phyloP scores from a whole-genome alignment of 2,888 invertebrate genomes.

The Drosophila buzzatii region DNA sequence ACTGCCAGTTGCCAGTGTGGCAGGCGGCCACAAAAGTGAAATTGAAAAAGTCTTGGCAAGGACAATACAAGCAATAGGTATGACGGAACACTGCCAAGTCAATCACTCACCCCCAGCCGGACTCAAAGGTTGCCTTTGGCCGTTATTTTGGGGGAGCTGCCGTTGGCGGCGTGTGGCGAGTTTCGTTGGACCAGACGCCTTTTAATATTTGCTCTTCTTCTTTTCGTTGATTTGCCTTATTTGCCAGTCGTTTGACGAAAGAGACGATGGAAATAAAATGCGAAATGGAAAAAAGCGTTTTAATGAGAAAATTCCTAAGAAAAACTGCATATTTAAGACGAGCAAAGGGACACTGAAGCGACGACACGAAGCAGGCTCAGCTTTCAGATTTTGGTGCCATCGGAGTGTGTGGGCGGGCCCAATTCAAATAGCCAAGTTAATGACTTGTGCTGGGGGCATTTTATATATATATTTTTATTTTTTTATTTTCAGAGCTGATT shows the following conservation, averaged over 20 bases:
- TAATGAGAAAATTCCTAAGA: constrained; percentile 81
- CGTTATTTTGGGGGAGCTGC: constrained; percentile 28
- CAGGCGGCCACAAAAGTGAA: constrained; percentile 64
- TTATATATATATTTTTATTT: constrained; percentile 26
- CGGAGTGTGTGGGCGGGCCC: constrained; percentile 29
- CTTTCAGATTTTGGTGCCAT: background rate
- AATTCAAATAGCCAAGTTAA: constrained; percentile 82
- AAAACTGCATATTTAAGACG: constrained; percentile 80
- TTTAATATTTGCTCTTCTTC: constrained; percentile 73
- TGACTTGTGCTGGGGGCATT: constrained; percentile 73
- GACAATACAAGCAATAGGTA: constrained; percentile 47
- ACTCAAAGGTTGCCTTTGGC: constrained; percentile 38
- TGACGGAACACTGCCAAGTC: constrained; percentile 59
- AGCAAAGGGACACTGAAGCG: constrained; percentile 24
- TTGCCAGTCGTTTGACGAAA: constrained; percentile 47
- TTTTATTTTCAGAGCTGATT: constrained; percentile 55
- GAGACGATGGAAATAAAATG: constrained; percentile 29
- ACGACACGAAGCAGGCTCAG: constrained; percentile 63
- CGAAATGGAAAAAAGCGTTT: constrained; percentile 51
- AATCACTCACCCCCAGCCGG: constrained; percentile 74
- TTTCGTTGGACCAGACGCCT: constrained; percentile 75
- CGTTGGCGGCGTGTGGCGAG: constrained; percentile 26
- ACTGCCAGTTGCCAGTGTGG: constrained; percentile 18
- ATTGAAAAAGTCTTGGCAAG: constrained; percentile 53
- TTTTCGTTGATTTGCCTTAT: constrained; percentile 66